Base-by-base conservation (phyloP, 2,888 invertebrate genomes). In the Synergus japonicus region DNA sequence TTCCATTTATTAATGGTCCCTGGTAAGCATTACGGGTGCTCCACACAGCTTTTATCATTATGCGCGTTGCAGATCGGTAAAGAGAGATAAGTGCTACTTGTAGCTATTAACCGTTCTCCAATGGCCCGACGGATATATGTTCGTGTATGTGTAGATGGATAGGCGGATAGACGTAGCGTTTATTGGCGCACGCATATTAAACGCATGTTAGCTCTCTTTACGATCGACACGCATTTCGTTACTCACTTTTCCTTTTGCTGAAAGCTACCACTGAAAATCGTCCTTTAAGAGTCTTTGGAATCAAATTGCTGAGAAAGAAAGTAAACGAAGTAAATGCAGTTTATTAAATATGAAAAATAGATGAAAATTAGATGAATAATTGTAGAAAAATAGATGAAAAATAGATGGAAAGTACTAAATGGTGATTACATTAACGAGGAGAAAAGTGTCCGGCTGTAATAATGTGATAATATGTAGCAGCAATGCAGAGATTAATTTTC, bases 1-100 rank as follows among this genome's bases (percentile, higher is more conserved):
- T 86, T 83, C 84, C 82, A 86, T 85, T 85, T 85, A 84, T 85
- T 83, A 81, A 83, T 82, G 79, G 81, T 67, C 78, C 63, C 29
- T 76, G 73, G 76, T 29, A 63, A 63, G 69, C 66, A 22, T 13
- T 15, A 63, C 43, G 44, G 18, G 22, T 67, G 60, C 37, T 54
- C 22, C 44, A 65, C 54, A 79, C 76, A 76, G 63, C 77, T 77
- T 77, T 82, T 79, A 79, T 78, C 80, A 63, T 76, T 64, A 77
- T 41, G 29, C 63, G 44, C 77, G 66, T 78, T 66, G 78, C 73
- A 37, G 73, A 73, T 73, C 73, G 49, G 37, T 37, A 73, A 73
- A 54, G 73, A 78, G 67, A 82, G 82, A 82, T 82, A 80, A 82
- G 79, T 82, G 82, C 77, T 82, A 76, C 80, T 83, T 79, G 81